Base-by-base conservation (phyloP, 1,140 invertebrate genomes). In the Cryptotermes secundus region DNA sequence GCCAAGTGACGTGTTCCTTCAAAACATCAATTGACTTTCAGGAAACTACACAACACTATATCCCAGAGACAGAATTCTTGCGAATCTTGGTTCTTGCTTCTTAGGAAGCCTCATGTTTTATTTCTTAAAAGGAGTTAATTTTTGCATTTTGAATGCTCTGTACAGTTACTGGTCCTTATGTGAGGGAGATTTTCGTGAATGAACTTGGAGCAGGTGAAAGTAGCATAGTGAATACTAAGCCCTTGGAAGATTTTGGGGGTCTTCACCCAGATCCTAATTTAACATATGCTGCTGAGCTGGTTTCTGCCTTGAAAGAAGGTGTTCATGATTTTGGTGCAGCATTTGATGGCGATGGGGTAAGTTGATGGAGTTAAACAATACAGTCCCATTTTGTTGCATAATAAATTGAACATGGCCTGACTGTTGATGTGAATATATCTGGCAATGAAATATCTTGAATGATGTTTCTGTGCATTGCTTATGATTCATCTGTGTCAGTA, bases 231-330 rank as follows among this genome's bases (percentile, higher is more conserved):
- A 95, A 97, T 65, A 93, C 93, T 65, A 92, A 91, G 3, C 96
- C 97, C 0, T 89, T 98, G 83, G 94, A 96, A 86, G 98, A 99
- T 91, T 99, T 99, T 91, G 98, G 98, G 34, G 98, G 98, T 45
- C 92, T 95, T 81, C 99, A 99, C 91, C 99, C 99, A 1, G 99
- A 99, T 92, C 99, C 99, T 34, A 99, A 99, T 92, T 92, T 99
- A 49, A 99, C 98, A 0, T 99, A 99, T 90, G 97, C 97, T 26
- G 94, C 94, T 80, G 94, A 96, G 88, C 92, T 99, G 49, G 97
- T 99, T 0, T 90, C 95, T 72, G 91, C 93, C 6, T 92, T 99
- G 82, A 93, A 94, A 87, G 92, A 93, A 86, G 95, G 96, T 2
- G 93, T 95, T 83, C 96, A 96, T 89, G 97, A 98, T 89, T 96